Evolutionary conservation across 2,113 vertebrate species (phyloP).

Genomic region (Ceyx melanurus): DNA sequence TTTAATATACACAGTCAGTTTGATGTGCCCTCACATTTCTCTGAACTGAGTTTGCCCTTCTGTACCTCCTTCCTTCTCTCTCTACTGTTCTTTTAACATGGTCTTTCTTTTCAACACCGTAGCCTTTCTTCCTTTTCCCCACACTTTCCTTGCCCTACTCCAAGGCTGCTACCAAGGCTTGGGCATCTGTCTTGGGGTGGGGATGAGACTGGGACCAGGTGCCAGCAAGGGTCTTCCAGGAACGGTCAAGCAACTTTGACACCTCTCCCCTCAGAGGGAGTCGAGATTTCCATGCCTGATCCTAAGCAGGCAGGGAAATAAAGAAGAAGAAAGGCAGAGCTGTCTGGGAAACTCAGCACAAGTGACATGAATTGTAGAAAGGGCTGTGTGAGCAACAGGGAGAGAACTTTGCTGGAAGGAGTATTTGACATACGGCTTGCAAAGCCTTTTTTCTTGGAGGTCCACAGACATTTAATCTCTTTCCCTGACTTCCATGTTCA

Average conservation of each 20-base stretch:
- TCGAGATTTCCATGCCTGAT: not conserved
- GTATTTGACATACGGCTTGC: not conserved
- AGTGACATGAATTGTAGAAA: not conserved
- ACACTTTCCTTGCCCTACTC: fast-evolving
- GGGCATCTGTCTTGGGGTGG: not conserved
- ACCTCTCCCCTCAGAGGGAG: not conserved
- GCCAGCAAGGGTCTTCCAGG: not conserved
- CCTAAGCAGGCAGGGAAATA: not conserved
- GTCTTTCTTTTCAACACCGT: not conserved
- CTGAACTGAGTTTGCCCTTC: not conserved
- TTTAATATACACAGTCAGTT: not conserved
- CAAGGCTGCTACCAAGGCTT: not conserved
- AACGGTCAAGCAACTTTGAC: fast-evolving
- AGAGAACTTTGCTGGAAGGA: not conserved
- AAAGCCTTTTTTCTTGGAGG: not conserved
- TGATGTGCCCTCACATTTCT: not conserved
- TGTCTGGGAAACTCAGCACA: not conserved
- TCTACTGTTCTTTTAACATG: not conserved
- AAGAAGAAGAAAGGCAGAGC: not conserved
- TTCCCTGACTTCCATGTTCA: not conserved
- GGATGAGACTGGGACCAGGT: not conserved
- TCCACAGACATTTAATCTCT: not conserved
- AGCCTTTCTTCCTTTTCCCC: not conserved
- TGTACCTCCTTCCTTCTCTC: not conserved
- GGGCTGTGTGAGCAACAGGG: fast-evolving